Evolutionary conservation across 2,113 vertebrate species (phyloP).

Genomic region (Ictalurus furcatus): DNA sequence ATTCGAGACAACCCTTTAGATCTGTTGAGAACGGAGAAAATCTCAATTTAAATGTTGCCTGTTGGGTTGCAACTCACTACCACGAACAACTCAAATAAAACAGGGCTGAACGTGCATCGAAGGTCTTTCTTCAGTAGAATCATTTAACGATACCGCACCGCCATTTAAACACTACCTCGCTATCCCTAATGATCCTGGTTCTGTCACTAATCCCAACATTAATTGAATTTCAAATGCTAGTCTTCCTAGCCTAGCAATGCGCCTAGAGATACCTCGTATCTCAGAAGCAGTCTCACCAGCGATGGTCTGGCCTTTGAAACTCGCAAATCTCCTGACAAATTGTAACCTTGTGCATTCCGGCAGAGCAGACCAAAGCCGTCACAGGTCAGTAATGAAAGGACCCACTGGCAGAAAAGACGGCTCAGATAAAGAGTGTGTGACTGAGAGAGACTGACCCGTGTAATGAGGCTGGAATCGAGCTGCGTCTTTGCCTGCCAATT

Average conservation of each 20-base stretch:
- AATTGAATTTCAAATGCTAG: not conserved
- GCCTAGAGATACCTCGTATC: not conserved
- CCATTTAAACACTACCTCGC: not conserved
- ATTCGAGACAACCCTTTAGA: no score
- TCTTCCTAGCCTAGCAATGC: not conserved
- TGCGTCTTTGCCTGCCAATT: slow-evolving; percentile 15
- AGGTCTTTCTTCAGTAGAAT: not conserved
- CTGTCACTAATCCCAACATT: not conserved
- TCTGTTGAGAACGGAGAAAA: not conserved
- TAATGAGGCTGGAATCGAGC: slow-evolving; percentile 21
- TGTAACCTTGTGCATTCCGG: slow-evolving; percentile 1
- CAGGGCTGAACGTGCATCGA: no score
- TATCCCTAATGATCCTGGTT: not conserved
- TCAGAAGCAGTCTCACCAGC: not conserved
- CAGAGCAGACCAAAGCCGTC: slow-evolving; percentile 10
- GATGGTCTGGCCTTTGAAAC: slow-evolving; percentile 27
- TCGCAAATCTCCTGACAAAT: slow-evolving; percentile 12
- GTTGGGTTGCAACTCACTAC: not conserved
- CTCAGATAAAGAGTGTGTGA: slow-evolving; percentile 26
- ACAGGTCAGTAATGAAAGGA: slow-evolving; percentile 22
- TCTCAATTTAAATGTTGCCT: not conserved
- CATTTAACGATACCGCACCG: not conserved
- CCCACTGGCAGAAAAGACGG: not conserved
- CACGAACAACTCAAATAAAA: not conserved
- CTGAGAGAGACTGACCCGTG: slow-evolving; percentile 24